Percentiles rank a stretch among this genome's conserved stretches.
Evolutionary conservation across 1,140 invertebrate genomes (phyloP).

Genomic region (Pseudomyrmex sp.): DNA sequence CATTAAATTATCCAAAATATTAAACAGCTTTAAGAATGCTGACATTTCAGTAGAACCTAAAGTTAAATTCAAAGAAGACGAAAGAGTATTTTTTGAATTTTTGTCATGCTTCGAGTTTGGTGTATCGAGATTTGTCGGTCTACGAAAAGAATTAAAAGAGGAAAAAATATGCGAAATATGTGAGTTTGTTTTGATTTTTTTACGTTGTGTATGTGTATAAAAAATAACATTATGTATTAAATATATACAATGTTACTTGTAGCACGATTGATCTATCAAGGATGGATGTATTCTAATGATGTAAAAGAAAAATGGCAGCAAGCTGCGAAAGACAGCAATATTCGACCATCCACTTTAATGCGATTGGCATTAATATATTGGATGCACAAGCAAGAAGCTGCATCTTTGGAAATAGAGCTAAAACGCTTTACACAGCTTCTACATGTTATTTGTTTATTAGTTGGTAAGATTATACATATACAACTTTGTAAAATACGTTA

Average conservation of each 20-base stretch:
- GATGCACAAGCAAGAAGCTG: conserved; percentile 85
- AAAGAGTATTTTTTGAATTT: conserved; percentile 82
- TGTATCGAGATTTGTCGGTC: conserved; percentile 72
- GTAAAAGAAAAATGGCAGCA: conserved; percentile 84
- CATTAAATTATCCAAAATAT: conserved; percentile 75
- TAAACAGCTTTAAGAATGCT: conserved; percentile 69
- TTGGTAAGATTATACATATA: conserved; percentile 72
- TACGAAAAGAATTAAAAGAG: conserved; percentile 75
- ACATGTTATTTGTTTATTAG: conserved; percentile 82
- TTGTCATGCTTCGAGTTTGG: conserved; percentile 87
- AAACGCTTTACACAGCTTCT: conserved; percentile 84
- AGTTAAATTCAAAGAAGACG: conserved; percentile 83
- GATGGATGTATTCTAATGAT: conserved; percentile 86
- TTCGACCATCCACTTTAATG: conserved; percentile 87
- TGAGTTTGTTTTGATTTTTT: conserved; percentile 63
- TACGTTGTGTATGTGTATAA: conserved; percentile 51
- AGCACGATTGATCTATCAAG: conserved; percentile 88
- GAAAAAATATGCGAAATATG: conserved; percentile 80
- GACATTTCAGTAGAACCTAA: conserved; percentile 69
- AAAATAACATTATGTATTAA: neutral
- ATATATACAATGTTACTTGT: conserved; percentile 61
- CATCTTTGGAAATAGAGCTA: conserved; percentile 82
- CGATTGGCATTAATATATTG: conserved; percentile 89
- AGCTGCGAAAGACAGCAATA: conserved; percentile 85
- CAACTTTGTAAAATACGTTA: neutral